Evolutionary conservation across 2,113 vertebrate species (phyloP).

Genomic region (Hippocampus barbouri): DNA sequence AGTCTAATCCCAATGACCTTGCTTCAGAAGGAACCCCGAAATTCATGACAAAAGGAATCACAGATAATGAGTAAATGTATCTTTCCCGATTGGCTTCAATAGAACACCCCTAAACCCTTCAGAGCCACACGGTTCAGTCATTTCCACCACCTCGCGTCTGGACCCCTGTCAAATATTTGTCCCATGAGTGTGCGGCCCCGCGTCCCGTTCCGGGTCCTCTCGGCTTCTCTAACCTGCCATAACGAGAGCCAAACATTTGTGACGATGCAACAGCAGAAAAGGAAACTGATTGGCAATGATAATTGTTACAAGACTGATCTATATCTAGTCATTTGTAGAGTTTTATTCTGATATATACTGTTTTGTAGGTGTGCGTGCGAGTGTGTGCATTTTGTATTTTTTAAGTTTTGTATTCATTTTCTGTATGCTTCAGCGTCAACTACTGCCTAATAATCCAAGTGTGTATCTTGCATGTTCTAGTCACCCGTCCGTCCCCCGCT

Average conservation of each 20-base stretch:
- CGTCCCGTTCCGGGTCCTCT: conserved; percentile 72
- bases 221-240: conserved; percentile 73
- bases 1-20: conserved; percentile 63
- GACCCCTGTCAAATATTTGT: conserved; percentile 72
- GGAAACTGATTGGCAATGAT: conserved; percentile 64
- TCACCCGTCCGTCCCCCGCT: conserved; percentile 44
- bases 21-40: conserved; percentile 59
- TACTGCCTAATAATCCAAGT: conserved; percentile 75
- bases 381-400: conserved; percentile 73
- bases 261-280: conserved; percentile 65
- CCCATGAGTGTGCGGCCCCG: conserved; percentile 71
- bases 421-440: conserved; percentile 74
- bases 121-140: conserved; percentile 58
- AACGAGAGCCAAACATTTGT: conserved; percentile 68
- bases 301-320: conserved; percentile 72
- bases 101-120: conserved; percentile 60
- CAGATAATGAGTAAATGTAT: conserved; percentile 58
- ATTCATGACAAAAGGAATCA: conserved; percentile 60
- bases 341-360: conserved; percentile 78
- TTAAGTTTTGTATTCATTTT: conserved; percentile 74
- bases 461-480: conserved; percentile 69
- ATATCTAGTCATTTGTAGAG: conserved; percentile 77
- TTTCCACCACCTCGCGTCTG: conserved; percentile 62
- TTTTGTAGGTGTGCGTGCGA: conserved; percentile 75
- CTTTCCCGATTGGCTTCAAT: conserved; percentile 60